Base-by-base conservation (phyloP, 1,140 invertebrate genomes). In the Colletes latitarsis region DNA sequence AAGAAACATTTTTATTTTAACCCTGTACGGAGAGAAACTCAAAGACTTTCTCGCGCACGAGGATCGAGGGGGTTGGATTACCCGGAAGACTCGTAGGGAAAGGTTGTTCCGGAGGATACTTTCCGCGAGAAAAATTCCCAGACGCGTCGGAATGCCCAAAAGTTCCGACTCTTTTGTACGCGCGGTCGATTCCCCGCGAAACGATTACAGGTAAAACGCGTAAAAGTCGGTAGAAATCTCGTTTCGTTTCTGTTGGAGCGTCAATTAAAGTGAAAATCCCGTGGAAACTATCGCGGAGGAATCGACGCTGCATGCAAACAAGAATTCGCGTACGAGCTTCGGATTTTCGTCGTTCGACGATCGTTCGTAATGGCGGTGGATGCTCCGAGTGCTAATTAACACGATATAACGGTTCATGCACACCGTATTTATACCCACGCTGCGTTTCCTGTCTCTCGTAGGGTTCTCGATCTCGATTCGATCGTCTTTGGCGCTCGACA, bases 221-320 rank as follows among this genome's bases (percentile, higher is more conserved):
- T 0, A 57, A 39, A n/a, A 53, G 14, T 64, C 66, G 55, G 1
- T 3, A 5, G 53, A 52, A 55, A 21, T 52, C 15, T 52, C 15
- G 77, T 53, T 72, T 53, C 41, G 19, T 41, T 14, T 8, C 4
- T 3, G 4, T 17, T 9, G 43, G 14, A 9, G 17, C 1, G 52
- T 39, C 71, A 53, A 75, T 80, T 74, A 68, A 21, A 52, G 72
- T 67, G 78, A 75, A 75, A 75, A 80, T 21, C 30, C 14, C 12
- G 30, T 68, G 63, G 43, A 57, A 67, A 73, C 46, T 46, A 1
- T 72, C 15, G 68, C 30, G 30, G 14, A 19, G 52, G 49, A 66
- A 55, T 64, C 77, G 60, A 21, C 46, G 52, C 30, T 19, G 53
- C 71, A 58, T 62, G 72, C 53, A 60, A 75, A 52, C 58, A 60